Evolutionary conservation across 2,113 vertebrate species (phyloP), one percentile per base, ranked within the genome.

Genomic region (Callionymus lyra): DNA sequence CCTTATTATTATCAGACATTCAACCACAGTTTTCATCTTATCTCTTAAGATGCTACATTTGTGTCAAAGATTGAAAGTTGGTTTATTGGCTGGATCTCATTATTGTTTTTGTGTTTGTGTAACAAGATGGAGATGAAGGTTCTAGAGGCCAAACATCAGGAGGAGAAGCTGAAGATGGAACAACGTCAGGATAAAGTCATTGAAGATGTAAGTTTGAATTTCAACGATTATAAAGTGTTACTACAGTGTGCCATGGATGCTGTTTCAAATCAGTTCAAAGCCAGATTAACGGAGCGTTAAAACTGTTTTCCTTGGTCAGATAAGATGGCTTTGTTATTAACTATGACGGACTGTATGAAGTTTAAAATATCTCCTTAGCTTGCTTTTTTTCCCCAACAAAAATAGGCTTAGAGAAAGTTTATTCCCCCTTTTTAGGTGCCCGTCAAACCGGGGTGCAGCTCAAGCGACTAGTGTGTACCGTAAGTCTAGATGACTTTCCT

Each of bases 131-230:
- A 91, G 80, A 77, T 85, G 63, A 95, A 90, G 77, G 74, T 91
- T 36, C 71, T 87, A 56, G 91, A 95, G 84, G 88, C 87, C 36
- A 89, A 82, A 68, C 89, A 90, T 75, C 90, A 94, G 44, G 94
- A 98, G 74, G 94, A 94, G 63, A 95, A 87, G 42, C 86, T 98
- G 56, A 90, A 81, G 59, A 69, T 94, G 50, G 92, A 98, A 53
- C 91, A 95, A 82, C 91, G 86, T 53, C 94, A 96, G 0, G 93
- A 96, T 49, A 58, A 66, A 35, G 90, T 92, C 59, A 84, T 98
- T 44, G 90, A 98, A 63, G 94, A 98, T 88, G 95, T 94, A 80
- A 70, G 68, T 27, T 8, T 27, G 21, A 27, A 27, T 27, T 27
- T 27, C 21, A 5, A 27, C 8, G 4, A 27, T 27, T 27, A 27